These are phyloP conservation scores for Mormoops blainvillei DNA, from an alignment of 2,113 vertebrate species.

Conservation along the genomic window DNA sequence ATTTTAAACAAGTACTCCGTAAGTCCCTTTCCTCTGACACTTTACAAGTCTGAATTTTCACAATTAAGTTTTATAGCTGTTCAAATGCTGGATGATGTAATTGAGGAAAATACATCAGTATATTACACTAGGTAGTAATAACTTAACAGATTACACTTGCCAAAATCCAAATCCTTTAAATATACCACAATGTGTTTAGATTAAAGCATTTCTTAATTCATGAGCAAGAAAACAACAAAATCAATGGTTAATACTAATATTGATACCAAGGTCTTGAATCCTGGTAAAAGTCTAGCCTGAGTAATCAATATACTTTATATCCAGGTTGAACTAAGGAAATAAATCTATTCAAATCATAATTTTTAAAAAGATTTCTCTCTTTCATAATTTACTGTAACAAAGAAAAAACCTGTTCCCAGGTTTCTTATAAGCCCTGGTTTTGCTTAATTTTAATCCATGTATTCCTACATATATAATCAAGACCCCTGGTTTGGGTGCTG, in stretches of 20 bases:
- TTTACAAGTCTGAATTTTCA: conserved; percentile 46
- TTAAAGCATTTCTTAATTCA: not conserved
- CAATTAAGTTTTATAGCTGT: not conserved
- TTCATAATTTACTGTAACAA: not conserved
- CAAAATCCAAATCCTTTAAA: conserved; percentile 1
- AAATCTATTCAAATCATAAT: not conserved
- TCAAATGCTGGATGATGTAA: not conserved
- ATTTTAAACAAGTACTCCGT: not conserved
- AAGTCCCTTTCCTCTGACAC: not conserved
- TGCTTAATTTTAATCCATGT: not conserved
- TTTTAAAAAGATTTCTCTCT: not conserved
- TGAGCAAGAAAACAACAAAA: not conserved
- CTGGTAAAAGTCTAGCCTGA: not conserved
- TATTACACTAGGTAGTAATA: not conserved
- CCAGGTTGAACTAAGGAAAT: not conserved
- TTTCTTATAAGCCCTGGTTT: not conserved
- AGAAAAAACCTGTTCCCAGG: not conserved
- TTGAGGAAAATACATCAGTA: not conserved
- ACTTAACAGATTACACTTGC: not conserved
- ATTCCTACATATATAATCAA: not conserved
- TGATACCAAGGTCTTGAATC: not conserved
- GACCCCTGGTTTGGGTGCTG: not conserved
- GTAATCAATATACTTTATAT: not conserved
- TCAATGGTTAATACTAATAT: not conserved
- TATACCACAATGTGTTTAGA: not conserved